Base-by-base conservation (phyloP, 2,113 vertebrate species). In the Trochalopteron elliotii region DNA sequence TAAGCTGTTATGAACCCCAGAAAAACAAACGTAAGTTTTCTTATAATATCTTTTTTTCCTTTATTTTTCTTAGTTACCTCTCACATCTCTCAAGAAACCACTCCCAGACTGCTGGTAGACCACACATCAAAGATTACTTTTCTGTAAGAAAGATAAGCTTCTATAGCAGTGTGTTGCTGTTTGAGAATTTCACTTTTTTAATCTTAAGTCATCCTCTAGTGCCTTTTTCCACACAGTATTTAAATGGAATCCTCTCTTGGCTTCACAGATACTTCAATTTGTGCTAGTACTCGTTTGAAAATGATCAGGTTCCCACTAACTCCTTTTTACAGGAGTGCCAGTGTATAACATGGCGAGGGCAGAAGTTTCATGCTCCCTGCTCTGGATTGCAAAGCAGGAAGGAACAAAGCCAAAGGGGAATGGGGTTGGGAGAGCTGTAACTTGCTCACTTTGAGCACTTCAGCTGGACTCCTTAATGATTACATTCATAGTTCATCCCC, bases 321-420 rank as follows among this genome's bases (percentile, higher is more conserved):
- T 59, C 14, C 20, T 23, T 40, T 52, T 55, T 39, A 13, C 59
- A 25, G 49, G 19, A 33, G 18, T 1, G 3, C 22, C 50, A 37
- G 15, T 47, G 3, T 3, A 1, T 44, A 28, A 27, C 24, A 18
- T 0, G 6, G 7, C 7, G 1, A 22, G 45, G 35, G 12, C 17
- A 44, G 44, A 16, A 15, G 20, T 67, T 78, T 27, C 9, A 3
- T 9, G 6, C 9, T 88, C 16, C 7, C 31, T 44, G 1, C 0
- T 2, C 28, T 37, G 31, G 28, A 10, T 0, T 70, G 76, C 37
- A 83, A 75, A 53, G 15, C 40, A 57, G 35, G 33, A 64, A 42
- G 5, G 35, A 30, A 61, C 10, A 56, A 53, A 74, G 8, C 37
- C 30, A 45, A 15, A 77, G 53, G 27, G 28, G 10, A 52, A 76